phyloP scores from a whole-genome alignment of 2,888 invertebrate genomes.

The Macrosiphum euphorbiae region DNA sequence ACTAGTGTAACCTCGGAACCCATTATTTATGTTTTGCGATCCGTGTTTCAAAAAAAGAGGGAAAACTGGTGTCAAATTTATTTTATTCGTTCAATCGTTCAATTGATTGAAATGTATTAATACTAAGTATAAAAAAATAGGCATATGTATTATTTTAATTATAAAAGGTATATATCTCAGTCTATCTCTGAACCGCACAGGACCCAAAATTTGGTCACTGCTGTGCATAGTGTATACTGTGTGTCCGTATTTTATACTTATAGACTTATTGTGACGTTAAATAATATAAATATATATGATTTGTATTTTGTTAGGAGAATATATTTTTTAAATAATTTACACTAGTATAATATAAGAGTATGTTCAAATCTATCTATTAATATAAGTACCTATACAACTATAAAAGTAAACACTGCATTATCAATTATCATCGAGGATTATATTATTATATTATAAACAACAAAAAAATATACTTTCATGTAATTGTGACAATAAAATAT shows the following conservation, averaged over 20 bases:
- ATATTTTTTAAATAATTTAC: background rate
- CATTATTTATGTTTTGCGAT: background rate
- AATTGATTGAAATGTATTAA: background rate
- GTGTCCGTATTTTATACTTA: too few species aligned
- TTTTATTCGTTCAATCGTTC: background rate
- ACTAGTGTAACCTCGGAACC: background rate
- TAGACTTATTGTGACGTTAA: too few species aligned
- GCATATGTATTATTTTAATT: background rate
- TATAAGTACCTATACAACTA: background rate
- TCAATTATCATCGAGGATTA: background rate
- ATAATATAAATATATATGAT: too few species aligned
- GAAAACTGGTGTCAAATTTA: background rate
- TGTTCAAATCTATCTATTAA: too few species aligned
- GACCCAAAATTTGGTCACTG: background rate
- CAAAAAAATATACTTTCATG: background rate
- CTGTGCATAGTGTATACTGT: background rate
- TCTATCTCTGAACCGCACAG: background rate
- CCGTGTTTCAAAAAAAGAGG: background rate
- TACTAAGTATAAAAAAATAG: background rate
- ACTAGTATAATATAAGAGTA: background rate
- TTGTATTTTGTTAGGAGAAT: background rate
- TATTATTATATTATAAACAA: background rate
- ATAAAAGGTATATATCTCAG: background rate
- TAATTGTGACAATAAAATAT: background rate
- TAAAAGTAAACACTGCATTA: background rate